phyloP scores from a whole-genome alignment of 2,888 invertebrate genomes.

The Sycophila texana region DNA sequence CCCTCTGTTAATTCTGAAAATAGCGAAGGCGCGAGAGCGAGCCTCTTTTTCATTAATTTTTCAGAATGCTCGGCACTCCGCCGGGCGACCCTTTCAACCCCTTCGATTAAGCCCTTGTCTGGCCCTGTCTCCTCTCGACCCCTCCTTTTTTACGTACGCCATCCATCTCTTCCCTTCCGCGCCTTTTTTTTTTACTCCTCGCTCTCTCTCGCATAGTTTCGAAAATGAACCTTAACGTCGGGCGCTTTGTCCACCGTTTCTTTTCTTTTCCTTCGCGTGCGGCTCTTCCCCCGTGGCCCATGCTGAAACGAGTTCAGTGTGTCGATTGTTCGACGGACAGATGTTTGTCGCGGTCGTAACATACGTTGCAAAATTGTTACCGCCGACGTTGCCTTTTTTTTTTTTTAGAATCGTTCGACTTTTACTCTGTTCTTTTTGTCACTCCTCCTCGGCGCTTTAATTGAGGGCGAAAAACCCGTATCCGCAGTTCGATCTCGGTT shows the following conservation, averaged over 20 bases:
- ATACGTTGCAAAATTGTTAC: too few species aligned
- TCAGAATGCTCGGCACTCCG: slow-evolving; percentile 29
- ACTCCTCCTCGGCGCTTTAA: slow-evolving; percentile 6
- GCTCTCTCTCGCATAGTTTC: not conserved
- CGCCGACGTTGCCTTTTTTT: not conserved
- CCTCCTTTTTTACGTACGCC: not conserved
- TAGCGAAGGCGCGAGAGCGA: slow-evolving; percentile 12
- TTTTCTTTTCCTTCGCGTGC: slow-evolving; percentile 9
- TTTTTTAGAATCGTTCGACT: slow-evolving; percentile 39
- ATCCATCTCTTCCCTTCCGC: not conserved
- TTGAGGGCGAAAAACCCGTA: too few species aligned
- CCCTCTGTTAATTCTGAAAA: slow-evolving; percentile 29
- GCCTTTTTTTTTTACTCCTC: slow-evolving; percentile 3
- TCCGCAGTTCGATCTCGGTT: too few species aligned
- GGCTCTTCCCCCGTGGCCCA: not conserved
- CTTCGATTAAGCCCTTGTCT: slow-evolving; percentile 49
- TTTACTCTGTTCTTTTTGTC: slow-evolving; percentile 16
- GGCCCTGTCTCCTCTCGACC: slow-evolving; percentile 20
- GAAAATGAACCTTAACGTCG: slow-evolving; percentile 7
- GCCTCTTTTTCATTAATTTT: slow-evolving; percentile 51
- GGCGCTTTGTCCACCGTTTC: not conserved
- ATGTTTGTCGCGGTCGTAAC: slow-evolving; percentile 53
- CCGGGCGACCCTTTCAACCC: slow-evolving; percentile 45
- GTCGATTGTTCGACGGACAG: slow-evolving; percentile 62
- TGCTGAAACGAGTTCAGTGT: slow-evolving; percentile 46